Percentiles rank a stretch among this genome's conserved stretches.
These are phyloP conservation scores for Oscheius sp. DNA, from an alignment of 2,888 invertebrate species.

Conservation along the genomic window DNA sequence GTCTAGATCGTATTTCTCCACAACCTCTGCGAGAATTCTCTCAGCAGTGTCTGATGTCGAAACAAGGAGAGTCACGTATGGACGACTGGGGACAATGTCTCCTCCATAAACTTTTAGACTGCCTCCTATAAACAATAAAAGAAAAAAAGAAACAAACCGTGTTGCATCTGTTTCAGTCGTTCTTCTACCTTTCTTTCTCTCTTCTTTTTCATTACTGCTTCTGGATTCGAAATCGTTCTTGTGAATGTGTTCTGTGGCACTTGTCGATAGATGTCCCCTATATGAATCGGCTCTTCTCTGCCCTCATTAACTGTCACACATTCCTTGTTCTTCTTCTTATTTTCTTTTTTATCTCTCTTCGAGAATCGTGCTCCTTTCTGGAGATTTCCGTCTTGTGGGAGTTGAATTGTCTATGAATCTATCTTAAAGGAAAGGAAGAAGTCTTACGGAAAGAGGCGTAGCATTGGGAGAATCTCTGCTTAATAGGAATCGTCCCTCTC, in stretches of 20 bases:
- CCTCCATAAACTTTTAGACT: conserved; percentile 87
- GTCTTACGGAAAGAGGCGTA: conserved; percentile 46
- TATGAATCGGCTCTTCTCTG: conserved; percentile 35
- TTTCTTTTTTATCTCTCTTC: conserved; percentile 90
- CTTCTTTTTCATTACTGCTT: conserved; percentile 96
- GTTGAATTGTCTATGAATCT: conserved; percentile 26
- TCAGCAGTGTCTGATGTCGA: conserved; percentile 91
- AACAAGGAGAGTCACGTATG: conserved; percentile 94
- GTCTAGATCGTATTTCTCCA: conserved; percentile 93
- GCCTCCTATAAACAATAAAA: conserved; percentile 70
- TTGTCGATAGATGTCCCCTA: conserved; percentile 22
- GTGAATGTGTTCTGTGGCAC: conserved; percentile 93
- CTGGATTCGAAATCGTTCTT: conserved; percentile 97
- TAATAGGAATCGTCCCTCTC: conserved; percentile 94
- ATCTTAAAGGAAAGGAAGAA: too few relatives aligned
- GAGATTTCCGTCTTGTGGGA: conserved; percentile 37
- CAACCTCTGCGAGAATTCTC: conserved; percentile 91
- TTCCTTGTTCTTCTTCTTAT: conserved; percentile 79
- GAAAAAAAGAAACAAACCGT: neutral
- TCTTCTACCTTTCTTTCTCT: conserved; percentile 95
- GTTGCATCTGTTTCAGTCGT: conserved; percentile 80
- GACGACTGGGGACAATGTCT: conserved; percentile 87
- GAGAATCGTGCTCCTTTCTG: conserved; percentile 79
- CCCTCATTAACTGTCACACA: conserved; percentile 56
- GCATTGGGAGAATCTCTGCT: conserved; percentile 72